Evolutionary conservation across 2,797 vertebrate genomes (phyloP).

Genomic region (Sylvia borin): DNA sequence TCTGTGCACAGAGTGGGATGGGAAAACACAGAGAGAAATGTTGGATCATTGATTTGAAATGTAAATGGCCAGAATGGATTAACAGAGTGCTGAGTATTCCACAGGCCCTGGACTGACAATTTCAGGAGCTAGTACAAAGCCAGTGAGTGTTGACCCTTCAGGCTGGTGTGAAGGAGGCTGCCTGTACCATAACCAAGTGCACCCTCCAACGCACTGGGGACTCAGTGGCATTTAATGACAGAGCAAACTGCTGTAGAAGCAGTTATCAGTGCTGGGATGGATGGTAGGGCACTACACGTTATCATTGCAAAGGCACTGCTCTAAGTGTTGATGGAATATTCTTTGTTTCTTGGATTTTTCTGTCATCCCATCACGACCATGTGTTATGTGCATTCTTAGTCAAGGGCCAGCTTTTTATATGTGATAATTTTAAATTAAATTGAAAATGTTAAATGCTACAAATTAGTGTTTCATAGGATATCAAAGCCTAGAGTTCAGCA

Average conservation of each 20-base stretch:
- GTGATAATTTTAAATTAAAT: not conserved
- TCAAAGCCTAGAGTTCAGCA: not conserved
- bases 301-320: not conserved
- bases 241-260: not conserved
- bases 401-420: not conserved
- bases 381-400: not conserved
- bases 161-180: not conserved
- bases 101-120: not conserved
- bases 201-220: not conserved
- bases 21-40: not conserved
- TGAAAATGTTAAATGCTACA: not conserved
- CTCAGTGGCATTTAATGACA: not conserved
- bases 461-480: not conserved
- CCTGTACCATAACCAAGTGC: not conserved
- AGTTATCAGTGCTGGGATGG: not conserved
- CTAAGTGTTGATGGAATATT: not conserved
- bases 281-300: not conserved
- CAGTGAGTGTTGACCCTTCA: accelerated
- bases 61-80: not conserved
- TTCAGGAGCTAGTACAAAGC: not conserved
- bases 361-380: not conserved
- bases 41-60: not conserved
- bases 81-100: not conserved
- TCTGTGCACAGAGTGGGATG: no score
- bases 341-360: not conserved